Base-by-base conservation (phyloP, 1,140 invertebrate species). In the Vanessa tameamea region DNA sequence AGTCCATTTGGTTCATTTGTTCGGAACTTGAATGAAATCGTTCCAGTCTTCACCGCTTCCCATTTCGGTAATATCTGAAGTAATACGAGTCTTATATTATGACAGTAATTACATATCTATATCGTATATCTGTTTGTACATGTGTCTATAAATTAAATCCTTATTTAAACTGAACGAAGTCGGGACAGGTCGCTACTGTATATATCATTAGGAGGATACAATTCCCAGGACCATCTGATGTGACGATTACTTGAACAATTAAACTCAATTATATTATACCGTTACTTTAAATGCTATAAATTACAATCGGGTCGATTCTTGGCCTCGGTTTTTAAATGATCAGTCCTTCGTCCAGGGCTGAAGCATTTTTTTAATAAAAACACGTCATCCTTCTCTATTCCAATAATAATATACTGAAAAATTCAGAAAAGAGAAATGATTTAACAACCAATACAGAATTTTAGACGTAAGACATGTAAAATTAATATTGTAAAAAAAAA, bases 1-100 rank as follows among this genome's bases (percentile, higher is more conserved):
- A 99, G 94, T 15, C 98, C 98, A 88, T 99, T 97, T 3, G 97
- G 95, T 92, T 99, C 98, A 84, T 97, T 98, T 16, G 98, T 99
- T 72, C 98, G 95, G 83, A 99, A 97, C 93, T 98, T 98, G 92
- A 99, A 98, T 55, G 97, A 97, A 83, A 99, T 96, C 20, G 96
- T 97, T 70, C 98, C 98, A 23, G 96, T 96, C 82, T 96, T 95
- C 82, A 96, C 96, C 20, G 96, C 96, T 89, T 97, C 97, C 97
- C 97, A 98, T 75, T 97, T 96, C 79, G 96, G 97, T 83, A 97
- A 93, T 61, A 97, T 95, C 96, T 97, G 94, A 77, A 75, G 73
- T 43, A 61, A 13, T 59, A 61, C 13, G n/a, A 61, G 14, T 37
- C 15, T 7, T 37, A 37, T 20, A 37, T 37, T 23, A 61, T 59